Base-by-base conservation (phyloP, 2,888 invertebrate genomes). In the Eupithecia subfuscata region DNA sequence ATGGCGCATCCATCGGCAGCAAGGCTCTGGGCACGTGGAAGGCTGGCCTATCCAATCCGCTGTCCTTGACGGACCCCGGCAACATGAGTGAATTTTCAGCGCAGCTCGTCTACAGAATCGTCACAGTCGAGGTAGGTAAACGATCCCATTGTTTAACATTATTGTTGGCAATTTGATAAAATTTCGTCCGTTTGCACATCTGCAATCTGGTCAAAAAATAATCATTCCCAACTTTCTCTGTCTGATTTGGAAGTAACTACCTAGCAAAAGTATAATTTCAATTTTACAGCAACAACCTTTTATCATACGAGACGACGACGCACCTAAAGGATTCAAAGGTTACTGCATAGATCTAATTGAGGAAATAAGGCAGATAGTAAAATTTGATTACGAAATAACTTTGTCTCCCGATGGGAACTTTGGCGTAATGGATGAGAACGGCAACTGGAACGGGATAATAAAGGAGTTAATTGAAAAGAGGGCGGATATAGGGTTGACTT, bases 271-370 rank as follows among this genome's bases (percentile, higher is more conserved):
- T 68, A 37, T 45, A 67, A 67, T 63, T 56, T 52, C 18, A 68
- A 43, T 73, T 74, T 82, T 80, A 70, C 73, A 97, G 96, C 97
- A 98, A 97, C 95, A 97, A 76, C 98, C 98, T 0, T 98, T 98
- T 85, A 96, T 98, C 64, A 97, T 97, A 87, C 95, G 95, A 87
- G 97, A 97, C 83, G 95, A 96, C 67, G 95, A 90, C 0, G 92
- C 96, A 0, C 96, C 96, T 0, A 97, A 96, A 88, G 96, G 96
- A 12, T 97, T 95, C 82, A 96, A 95, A 82, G 99, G 99, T 11
- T 99, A 99, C 88, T 99, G 99, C 89, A 98, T 99, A 78, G 99
- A 99, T 87, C 95, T 99, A 30, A 97, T 99, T 52, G 96, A 98
- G 83, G 97, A 97, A 89, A 98, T 99, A 75, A 96, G 97, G 48